phyloP scores from a whole-genome alignment of 1,140 invertebrate genomes.

The Cecropterus lyciades region DNA sequence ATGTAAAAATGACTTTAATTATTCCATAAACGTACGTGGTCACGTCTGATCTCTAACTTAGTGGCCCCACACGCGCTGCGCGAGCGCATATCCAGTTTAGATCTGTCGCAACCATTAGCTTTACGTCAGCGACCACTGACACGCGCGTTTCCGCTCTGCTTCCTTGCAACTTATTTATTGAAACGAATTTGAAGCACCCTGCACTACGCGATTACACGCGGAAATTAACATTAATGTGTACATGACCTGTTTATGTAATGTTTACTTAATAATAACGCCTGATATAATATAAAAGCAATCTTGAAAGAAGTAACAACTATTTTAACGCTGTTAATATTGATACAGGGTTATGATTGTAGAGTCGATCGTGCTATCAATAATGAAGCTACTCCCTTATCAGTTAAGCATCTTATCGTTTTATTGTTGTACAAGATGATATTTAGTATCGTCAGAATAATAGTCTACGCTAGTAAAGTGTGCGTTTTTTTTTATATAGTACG shows the following conservation, averaged over 20 bases:
- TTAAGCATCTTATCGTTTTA: too few relatives aligned
- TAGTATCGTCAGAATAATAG: too few relatives aligned
- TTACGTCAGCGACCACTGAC: constrained; percentile 25
- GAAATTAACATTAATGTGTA: constrained; percentile 18
- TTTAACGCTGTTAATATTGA: too few relatives aligned
- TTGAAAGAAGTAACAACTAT: too few relatives aligned
- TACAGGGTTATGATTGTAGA: too few relatives aligned
- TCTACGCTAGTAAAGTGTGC: too few relatives aligned
- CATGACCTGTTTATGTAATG: constrained; percentile 19
- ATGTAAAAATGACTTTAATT: too few relatives aligned
- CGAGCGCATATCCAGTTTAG: constrained; percentile 27
- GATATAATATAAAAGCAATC: not conserved
- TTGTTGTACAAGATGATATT: too few relatives aligned
- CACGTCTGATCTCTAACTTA: not conserved
- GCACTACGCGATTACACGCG: constrained; percentile 8
- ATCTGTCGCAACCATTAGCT: constrained; percentile 25
- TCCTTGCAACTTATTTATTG: constrained; percentile 25
- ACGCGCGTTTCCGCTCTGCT: constrained; percentile 30
- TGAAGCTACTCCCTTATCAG: too few relatives aligned
- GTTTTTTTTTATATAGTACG: too few relatives aligned
- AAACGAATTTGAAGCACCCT: constrained; percentile 20
- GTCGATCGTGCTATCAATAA: too few relatives aligned
- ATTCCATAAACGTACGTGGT: too few relatives aligned
- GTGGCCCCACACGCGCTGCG: constrained; percentile 9
- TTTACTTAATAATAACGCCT: not conserved